Conservation (phyloP, 2,113 vertebrate species). For the Aleadryas rufinucha region DNA sequence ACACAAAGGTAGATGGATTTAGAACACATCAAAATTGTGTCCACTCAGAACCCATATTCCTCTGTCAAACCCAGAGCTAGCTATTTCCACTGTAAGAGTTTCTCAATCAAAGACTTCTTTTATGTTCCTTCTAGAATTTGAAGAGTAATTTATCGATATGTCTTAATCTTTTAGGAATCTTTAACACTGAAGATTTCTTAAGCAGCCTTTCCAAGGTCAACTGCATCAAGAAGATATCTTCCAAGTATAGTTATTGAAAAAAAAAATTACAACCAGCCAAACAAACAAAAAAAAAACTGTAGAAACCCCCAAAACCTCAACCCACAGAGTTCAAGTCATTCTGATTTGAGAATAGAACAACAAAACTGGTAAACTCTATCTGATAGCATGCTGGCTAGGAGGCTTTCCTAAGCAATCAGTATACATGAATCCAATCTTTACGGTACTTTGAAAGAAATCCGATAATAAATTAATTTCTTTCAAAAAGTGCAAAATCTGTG, state of each 20-base stretch:
- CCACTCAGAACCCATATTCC: not conserved
- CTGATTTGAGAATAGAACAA: not conserved
- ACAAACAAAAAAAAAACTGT: not conserved
- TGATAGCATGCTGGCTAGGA: not conserved
- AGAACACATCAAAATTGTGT: not conserved
- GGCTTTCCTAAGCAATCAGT: not conserved
- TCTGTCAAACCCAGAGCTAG: not conserved
- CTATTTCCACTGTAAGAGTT: not conserved
- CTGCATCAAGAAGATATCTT: not conserved
- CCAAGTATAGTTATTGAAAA: not conserved
- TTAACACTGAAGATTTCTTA: not conserved
- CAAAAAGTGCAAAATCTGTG: not conserved
- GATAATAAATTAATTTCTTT: not conserved
- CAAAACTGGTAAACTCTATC: not conserved
- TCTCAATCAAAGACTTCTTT: not conserved
- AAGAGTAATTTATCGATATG: not conserved
- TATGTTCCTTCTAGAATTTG: not conserved
- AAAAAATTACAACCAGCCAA: not conserved
- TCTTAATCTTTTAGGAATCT: not conserved
- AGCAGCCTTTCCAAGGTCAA: not conserved
- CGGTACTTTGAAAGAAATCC: not conserved
- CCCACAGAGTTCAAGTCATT: not conserved
- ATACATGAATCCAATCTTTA: not conserved
- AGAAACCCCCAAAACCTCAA: rapidly evolving
- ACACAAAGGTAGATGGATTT: not conserved